Conservation (phyloP, 2,888 invertebrate genomes). For the Calephelis perditalis region DNA sequence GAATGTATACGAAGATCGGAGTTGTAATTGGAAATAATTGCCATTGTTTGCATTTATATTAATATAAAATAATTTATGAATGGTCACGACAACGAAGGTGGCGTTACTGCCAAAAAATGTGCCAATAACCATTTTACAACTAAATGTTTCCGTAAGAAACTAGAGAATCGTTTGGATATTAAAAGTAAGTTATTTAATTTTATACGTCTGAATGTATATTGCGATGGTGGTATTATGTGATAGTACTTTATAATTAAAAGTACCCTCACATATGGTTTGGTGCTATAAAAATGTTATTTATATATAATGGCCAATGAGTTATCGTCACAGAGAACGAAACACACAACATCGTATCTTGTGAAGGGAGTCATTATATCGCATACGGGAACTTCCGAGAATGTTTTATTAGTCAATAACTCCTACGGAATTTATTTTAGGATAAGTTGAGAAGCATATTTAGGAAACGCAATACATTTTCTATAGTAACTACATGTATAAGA, state of each 20-base stretch:
- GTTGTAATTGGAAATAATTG: constrained; percentile 54
- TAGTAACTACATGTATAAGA: constrained; percentile 16
- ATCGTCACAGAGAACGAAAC: constrained; percentile 13
- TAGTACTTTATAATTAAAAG: constrained; percentile 52
- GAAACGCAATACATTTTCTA: constrained; percentile 10
- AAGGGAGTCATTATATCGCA: constrained; percentile 16
- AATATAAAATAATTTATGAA: constrained; percentile 56
- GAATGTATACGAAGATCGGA: constrained; percentile 17
- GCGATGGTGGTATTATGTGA: constrained; percentile 45
- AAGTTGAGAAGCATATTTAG: constrained; percentile 15
- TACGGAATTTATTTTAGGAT: constrained; percentile 16
- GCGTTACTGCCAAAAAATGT: constrained; percentile 50
- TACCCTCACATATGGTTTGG: constrained; percentile 60
- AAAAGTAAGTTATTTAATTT: constrained; percentile 8
- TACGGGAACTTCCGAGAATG: constrained; percentile 17
- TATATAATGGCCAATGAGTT: constrained; percentile 24
- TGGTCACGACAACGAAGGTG: constrained; percentile 43
- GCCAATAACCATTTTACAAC: constrained; percentile 44
- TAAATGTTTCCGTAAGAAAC: constrained; percentile 30
- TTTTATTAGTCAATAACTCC: constrained; percentile 19
- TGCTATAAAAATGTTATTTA: constrained; percentile 48
- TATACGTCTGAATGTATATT: constrained; percentile 32
- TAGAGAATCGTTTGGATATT: constrained; percentile 16
- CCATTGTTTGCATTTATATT: constrained; percentile 76
- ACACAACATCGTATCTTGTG: constrained; percentile 15